Percentiles rank a stretch among this genome's conserved stretches.
Conservation (phyloP, 2,113 vertebrate genomes). For the Paratilapia polleni region DNA sequence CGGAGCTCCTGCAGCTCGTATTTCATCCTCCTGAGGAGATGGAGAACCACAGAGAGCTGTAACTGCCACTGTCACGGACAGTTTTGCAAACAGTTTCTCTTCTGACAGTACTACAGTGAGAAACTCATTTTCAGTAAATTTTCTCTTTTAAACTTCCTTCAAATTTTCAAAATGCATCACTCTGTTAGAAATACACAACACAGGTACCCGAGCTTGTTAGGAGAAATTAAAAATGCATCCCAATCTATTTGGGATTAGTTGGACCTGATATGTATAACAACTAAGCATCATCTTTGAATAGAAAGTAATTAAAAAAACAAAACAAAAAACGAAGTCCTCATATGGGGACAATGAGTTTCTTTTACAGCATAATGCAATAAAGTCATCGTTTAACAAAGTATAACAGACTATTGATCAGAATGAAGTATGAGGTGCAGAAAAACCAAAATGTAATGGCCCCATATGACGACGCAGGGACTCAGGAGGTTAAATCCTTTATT, state of each 20-base stretch:
- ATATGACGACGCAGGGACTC: not conserved
- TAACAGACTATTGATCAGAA: not conserved
- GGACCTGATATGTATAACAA: not conserved
- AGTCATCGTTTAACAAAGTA: not conserved
- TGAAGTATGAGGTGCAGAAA: not conserved
- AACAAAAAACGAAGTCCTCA: no score
- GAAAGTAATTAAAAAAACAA: no score
- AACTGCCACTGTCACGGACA: not conserved
- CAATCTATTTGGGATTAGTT: no score
- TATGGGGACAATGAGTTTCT: not conserved
- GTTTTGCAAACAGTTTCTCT: not conserved
- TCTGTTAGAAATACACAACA: not conserved
- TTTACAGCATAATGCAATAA: not conserved
- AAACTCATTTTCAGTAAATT: not conserved
- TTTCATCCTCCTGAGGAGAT: conserved; percentile 84
- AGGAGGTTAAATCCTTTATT: not conserved
- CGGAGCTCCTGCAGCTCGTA: conserved; percentile 85
- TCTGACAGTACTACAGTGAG: not conserved
- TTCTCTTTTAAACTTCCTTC: not conserved
- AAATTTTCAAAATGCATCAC: not conserved
- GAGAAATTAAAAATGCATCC: no score
- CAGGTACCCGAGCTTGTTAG: no score
- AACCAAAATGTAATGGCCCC: not conserved
- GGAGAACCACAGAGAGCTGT: not conserved
- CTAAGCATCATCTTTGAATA: not conserved